phyloP scores from a whole-genome alignment of 2,888 invertebrate genomes.

The Eupithecia exiguata region DNA sequence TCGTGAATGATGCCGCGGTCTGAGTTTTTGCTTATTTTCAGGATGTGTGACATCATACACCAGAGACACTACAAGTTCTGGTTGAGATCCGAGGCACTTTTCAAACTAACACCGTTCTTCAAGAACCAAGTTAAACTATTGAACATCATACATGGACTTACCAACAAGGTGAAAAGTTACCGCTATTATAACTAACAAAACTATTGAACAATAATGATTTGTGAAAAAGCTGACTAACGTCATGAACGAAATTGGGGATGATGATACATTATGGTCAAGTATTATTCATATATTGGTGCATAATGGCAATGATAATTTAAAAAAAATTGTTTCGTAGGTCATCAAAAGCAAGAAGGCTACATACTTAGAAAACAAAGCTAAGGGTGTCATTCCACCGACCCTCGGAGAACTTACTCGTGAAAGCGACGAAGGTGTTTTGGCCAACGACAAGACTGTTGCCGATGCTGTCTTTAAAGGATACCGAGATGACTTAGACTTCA shows the following conservation, averaged over 20 bases:
- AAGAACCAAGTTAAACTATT: conserved; percentile 87
- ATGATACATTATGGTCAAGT: background rate
- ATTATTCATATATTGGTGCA: background rate
- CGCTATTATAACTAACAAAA: too few species aligned
- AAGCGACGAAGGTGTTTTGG: conserved; percentile 63
- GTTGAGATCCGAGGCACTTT: conserved; percentile 88
- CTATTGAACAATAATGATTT: background rate
- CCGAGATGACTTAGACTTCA: conserved; percentile 90
- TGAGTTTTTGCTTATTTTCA: conserved; percentile 48
- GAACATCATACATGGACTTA: conserved; percentile 88
- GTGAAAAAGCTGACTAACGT: background rate
- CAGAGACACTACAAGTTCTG: conserved; percentile 89
- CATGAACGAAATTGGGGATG: background rate
- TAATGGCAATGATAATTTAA: background rate
- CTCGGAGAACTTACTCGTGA: conserved; percentile 66
- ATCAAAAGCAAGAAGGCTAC: conserved; percentile 85
- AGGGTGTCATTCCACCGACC: conserved; percentile 72
- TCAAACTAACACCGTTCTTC: conserved; percentile 87
- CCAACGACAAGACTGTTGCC: conserved; percentile 66
- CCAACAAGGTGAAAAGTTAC: conserved; percentile 82
- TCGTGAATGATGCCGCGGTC: background rate
- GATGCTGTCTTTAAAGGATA: conserved; percentile 85
- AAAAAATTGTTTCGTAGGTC: conserved; percentile 61
- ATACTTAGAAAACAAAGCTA: conserved; percentile 78
- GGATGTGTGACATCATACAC: conserved; percentile 92